Percentiles rank a stretch among this genome's conserved stretches.
Conservation (phyloP, 2,113 vertebrate species). For the Scophthalmus maximus region DNA sequence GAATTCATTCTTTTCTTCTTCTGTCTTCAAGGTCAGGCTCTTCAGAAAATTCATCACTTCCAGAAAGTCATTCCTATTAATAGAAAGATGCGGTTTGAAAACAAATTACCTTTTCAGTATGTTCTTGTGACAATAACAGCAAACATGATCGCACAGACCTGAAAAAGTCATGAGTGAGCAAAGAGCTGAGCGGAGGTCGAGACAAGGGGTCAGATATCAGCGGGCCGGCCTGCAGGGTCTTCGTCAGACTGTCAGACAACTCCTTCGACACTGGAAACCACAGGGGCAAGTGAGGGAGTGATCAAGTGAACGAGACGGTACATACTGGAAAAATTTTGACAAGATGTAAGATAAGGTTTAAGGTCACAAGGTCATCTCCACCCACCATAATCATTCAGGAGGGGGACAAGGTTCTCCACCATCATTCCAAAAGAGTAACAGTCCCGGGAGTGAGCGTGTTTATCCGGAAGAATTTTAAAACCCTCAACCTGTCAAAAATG, state of each 20-base stretch:
- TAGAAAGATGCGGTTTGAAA: constrained; percentile 17
- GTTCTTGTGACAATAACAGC: neutral
- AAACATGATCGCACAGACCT: constrained; percentile 81
- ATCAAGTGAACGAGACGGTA: neutral
- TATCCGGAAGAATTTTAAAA: constrained; percentile 87
- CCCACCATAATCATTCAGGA: constrained; percentile 89
- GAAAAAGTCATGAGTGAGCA: constrained; percentile 93
- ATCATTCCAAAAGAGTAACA: constrained; percentile 91
- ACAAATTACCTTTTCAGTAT: accelerated
- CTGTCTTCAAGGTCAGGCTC: constrained; percentile 93
- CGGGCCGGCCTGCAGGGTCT: constrained; percentile 85
- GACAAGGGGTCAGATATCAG: constrained; percentile 86
- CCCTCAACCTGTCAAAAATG: constrained; percentile 83
- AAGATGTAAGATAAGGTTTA: neutral
- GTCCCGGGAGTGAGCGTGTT: constrained; percentile 89
- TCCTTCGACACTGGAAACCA: constrained; percentile 77
- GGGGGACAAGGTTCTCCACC: constrained; percentile 86
- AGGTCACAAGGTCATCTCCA: neutral
- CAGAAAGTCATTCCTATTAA: constrained; percentile 93
- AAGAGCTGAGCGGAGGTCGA: constrained; percentile 85
- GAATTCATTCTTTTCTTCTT: constrained; percentile 98
- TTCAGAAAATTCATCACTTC: constrained; percentile 97
- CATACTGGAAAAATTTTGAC: neutral
- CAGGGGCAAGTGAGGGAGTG: neutral
- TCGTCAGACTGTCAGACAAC: constrained; percentile 83